phyloP scores from a whole-genome alignment of 2,113 vertebrate species.

The Ursus arctos region DNA sequence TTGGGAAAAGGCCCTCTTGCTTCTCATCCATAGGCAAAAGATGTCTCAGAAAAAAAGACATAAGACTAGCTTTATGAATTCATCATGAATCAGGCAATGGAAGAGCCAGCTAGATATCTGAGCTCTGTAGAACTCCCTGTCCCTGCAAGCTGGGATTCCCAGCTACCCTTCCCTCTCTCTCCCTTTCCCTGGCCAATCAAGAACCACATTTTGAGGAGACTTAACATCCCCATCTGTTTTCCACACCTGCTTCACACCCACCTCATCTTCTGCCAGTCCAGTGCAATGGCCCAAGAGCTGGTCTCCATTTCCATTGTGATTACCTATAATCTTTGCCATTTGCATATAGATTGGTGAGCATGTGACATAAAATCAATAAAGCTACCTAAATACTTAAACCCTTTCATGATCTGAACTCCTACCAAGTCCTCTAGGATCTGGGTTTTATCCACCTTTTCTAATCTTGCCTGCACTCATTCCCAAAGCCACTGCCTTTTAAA shows the following conservation, averaged over 20 bases:
- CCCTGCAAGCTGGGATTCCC: fast-evolving
- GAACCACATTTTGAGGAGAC: neutral
- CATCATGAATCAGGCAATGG: neutral
- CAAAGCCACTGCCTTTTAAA: neutral
- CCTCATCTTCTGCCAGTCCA: neutral
- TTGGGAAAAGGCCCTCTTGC: neutral
- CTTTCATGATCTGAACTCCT: neutral
- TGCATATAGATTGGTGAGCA: neutral
- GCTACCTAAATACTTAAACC: neutral
- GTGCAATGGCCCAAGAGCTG: too few relatives aligned
- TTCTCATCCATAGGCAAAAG: neutral
- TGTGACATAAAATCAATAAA: neutral
- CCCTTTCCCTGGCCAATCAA: neutral
- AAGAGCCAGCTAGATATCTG: neutral
- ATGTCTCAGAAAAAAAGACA: neutral
- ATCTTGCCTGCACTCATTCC: neutral
- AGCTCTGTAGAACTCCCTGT: neutral
- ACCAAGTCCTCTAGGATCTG: neutral
- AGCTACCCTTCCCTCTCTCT: neutral
- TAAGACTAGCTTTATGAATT: neutral
- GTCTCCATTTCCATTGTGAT: neutral
- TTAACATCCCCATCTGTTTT: too few relatives aligned
- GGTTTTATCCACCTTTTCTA: neutral
- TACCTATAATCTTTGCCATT: neutral
- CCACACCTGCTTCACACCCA: too few relatives aligned